Evolutionary conservation across 2,797 vertebrate species (phyloP).

Genomic region (Gambusia yucatana): DNA sequence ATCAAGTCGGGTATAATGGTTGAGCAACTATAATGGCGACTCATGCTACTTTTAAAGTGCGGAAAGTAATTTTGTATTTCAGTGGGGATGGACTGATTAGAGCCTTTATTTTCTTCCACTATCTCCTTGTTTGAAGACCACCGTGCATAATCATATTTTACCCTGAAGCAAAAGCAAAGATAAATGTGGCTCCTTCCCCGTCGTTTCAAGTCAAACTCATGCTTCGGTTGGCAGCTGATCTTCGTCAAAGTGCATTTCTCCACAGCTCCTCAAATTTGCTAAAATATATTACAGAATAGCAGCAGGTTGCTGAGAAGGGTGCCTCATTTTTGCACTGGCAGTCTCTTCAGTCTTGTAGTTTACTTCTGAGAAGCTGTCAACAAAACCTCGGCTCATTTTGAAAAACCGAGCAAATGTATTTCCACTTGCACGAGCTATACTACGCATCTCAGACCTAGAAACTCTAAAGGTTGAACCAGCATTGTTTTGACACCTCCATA

Average conservation of each 20-base stretch:
- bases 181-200: slow-evolving; percentile 33
- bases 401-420: slow-evolving; percentile 42
- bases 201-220: slow-evolving; percentile 39
- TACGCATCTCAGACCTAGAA: slow-evolving; percentile 18
- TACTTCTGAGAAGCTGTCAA: slow-evolving; percentile 43
- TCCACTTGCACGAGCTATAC: slow-evolving; percentile 16
- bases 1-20: slow-evolving; percentile 30
- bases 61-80: slow-evolving; percentile 28
- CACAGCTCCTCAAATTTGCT: slow-evolving; percentile 37
- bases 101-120: slow-evolving; percentile 25
- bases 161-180: slow-evolving; percentile 27
- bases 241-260: slow-evolving; percentile 29
- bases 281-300: slow-evolving; percentile 10
- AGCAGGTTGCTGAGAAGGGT: slow-evolving; percentile 24
- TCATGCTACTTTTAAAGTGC: slow-evolving; percentile 2
- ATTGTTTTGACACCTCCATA: slow-evolving; percentile 25
- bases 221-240: slow-evolving; percentile 13
- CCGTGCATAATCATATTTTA: slow-evolving; percentile 29
- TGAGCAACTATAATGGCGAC: slow-evolving; percentile 23
- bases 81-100: slow-evolving; percentile 23
- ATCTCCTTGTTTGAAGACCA: slow-evolving; percentile 31
- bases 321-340: slow-evolving; percentile 34
- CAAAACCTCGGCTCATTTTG: slow-evolving; percentile 17
- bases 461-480: slow-evolving; percentile 1
- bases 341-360: slow-evolving; percentile 22